These are phyloP conservation scores for Tolmerus cingulatus DNA, from an alignment of 2,888 invertebrate species.

Conservation along the genomic window DNA sequence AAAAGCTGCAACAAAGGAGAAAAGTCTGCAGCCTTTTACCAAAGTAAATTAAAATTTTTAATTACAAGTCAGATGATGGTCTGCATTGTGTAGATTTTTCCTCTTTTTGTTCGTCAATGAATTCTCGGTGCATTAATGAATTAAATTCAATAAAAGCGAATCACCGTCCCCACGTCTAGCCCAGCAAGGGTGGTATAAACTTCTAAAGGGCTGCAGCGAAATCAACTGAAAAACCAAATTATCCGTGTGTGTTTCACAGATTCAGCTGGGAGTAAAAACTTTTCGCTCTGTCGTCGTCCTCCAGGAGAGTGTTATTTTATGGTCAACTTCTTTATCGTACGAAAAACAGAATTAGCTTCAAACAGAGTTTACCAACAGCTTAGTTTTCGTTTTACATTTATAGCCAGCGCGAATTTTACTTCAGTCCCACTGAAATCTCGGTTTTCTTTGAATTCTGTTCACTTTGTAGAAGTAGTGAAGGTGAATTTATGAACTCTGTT, in stretches of 20 bases:
- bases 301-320: neutral
- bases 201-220: neutral
- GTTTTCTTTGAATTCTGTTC: neutral
- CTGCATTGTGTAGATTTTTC: conserved; percentile 42
- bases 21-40: conserved; percentile 44
- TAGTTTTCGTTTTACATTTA: neutral
- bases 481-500: neutral
- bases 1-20: conserved; percentile 44
- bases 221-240: conserved; percentile 32
- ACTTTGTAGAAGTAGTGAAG: neutral
- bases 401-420: neutral
- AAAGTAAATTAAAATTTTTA: conserved; percentile 50
- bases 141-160: conserved; percentile 48
- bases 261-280: neutral
- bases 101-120: conserved; percentile 28
- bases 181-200: neutral
- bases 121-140: conserved; percentile 49
- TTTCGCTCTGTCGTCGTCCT: neutral
- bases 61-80: conserved; percentile 46
- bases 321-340: neutral
- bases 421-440: neutral
- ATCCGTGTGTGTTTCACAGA: conserved; percentile 25
- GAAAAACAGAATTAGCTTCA: neutral
- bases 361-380: neutral
- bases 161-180: neutral